phyloP scores from a whole-genome alignment of 2,888 invertebrate genomes.

The Acleris cristana region DNA sequence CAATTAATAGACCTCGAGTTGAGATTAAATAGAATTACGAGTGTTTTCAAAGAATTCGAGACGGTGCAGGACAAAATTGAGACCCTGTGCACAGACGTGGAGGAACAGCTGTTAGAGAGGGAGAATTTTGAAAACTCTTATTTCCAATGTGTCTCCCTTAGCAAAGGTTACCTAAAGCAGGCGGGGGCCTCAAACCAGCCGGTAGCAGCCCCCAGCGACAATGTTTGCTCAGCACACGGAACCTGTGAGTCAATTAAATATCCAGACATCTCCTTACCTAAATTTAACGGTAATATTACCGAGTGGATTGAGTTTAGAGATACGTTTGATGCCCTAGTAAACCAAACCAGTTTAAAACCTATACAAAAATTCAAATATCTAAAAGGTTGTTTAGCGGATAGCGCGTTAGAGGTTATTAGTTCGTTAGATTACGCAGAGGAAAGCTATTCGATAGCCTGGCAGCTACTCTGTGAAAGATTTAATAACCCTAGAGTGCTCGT shows the following conservation, averaged over 20 bases:
- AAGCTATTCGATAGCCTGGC: too few relatives aligned
- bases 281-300: neutral
- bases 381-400: neutral
- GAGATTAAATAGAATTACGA: too few relatives aligned
- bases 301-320: constrained; percentile 9
- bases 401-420: neutral
- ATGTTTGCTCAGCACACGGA: neutral
- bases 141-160: neutral
- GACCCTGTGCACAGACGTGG: neutral
- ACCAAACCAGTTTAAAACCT: neutral
- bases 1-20: too few relatives aligned
- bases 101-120: constrained; percentile 2
- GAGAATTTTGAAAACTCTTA: constrained; percentile 10
- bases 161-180: neutral
- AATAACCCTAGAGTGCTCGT: too few relatives aligned
- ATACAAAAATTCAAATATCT: constrained; percentile 9
- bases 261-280: constrained; percentile 7
- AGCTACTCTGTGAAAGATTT: too few relatives aligned
- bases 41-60: too few relatives aligned
- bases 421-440: too few relatives aligned
- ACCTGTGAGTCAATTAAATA: constrained; percentile 4
- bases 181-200: too few relatives aligned
- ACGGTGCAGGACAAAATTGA: too few relatives aligned
- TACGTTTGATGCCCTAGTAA: constrained; percentile 10
- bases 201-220: neutral